Conservation (phyloP, 2,888 invertebrate species). For the Coenonympha arcania region DNA sequence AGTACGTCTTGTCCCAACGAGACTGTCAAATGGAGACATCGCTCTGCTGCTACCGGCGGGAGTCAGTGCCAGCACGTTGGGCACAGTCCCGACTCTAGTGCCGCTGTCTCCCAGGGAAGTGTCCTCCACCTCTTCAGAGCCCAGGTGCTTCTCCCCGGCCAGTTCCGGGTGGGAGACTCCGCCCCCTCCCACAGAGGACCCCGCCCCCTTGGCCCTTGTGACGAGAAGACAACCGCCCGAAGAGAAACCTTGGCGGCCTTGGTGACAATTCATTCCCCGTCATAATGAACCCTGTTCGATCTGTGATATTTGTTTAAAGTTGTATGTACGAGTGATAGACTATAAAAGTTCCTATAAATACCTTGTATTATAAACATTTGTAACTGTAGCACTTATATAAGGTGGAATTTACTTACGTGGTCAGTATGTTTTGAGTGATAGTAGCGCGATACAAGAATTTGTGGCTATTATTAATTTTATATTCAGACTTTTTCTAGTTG, state of each 20-base stretch:
- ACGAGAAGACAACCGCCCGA: slow-evolving; percentile 78
- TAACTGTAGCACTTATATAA: too few relatives aligned
- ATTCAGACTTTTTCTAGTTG: slow-evolving; percentile 12
- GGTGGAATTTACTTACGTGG: slow-evolving; percentile 33
- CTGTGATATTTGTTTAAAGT: slow-evolving; percentile 17
- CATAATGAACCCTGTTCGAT: too few relatives aligned
- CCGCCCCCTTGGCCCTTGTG: slow-evolving; percentile 80
- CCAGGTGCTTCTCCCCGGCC: slow-evolving; percentile 75
- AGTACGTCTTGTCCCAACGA: slow-evolving; percentile 85
- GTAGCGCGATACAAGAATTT: slow-evolving; percentile 1
- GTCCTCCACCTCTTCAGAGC: slow-evolving; percentile 79
- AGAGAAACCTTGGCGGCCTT: slow-evolving; percentile 87
- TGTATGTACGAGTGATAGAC: slow-evolving; percentile 31
- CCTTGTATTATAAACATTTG: slow-evolving; percentile 20
- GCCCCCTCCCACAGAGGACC: slow-evolving; percentile 55
- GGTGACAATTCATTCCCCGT: slow-evolving; percentile 72
- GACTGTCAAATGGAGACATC: slow-evolving; percentile 87
- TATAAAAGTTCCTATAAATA: slow-evolving; percentile 32
- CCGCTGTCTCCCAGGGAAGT: slow-evolving; percentile 83
- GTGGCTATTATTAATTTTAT: slow-evolving; percentile 2
- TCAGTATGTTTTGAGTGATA: slow-evolving; percentile 39
- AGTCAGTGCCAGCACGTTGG: slow-evolving; percentile 64
- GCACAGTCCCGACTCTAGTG: slow-evolving; percentile 79
- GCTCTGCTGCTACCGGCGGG: slow-evolving; percentile 84
- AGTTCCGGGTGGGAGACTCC: slow-evolving; percentile 69